phyloP scores from a whole-genome alignment of 2,113 vertebrate genomes.

The Nematolebias whitei region DNA sequence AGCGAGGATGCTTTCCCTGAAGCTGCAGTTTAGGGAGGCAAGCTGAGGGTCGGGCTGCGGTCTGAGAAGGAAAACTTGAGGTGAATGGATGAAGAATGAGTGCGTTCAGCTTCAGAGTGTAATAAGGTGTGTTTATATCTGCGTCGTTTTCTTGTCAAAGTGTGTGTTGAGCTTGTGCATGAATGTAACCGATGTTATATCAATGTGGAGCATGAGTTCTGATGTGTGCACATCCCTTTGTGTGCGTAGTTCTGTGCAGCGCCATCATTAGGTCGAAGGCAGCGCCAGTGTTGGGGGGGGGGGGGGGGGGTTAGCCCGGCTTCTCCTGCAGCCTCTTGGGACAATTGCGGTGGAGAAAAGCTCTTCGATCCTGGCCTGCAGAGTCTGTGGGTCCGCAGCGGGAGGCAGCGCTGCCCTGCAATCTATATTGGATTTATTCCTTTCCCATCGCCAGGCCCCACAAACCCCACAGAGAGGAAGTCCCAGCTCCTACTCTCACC shows the following conservation, averaged over 20 bases:
- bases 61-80: constrained; percentile 65
- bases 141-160: constrained; percentile 61
- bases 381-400: constrained; percentile 81
- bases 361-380: constrained; percentile 74
- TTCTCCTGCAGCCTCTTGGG: constrained; percentile 63
- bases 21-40: constrained; percentile 52
- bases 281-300: constrained; percentile 59
- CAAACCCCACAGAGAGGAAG: constrained; percentile 76
- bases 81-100: constrained; percentile 59
- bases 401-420: constrained; percentile 83
- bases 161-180: constrained; percentile 42
- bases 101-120: constrained; percentile 48
- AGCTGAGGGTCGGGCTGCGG: constrained; percentile 46
- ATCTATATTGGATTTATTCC: constrained; percentile 87
- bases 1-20: constrained; percentile 53
- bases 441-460: constrained; percentile 81
- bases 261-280: constrained; percentile 72
- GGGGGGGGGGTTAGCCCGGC: constrained; percentile 14
- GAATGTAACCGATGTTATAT: constrained; percentile 50
- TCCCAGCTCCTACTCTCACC: constrained; percentile 67
- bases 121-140: constrained; percentile 52
- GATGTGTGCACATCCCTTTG: constrained; percentile 15
- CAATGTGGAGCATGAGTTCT: constrained; percentile 47
- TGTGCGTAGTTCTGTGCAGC: constrained; percentile 26
- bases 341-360: constrained; percentile 78